Evolutionary conservation across 2,113 vertebrate species (phyloP).

Genomic region (Anas platyrhynchos): DNA sequence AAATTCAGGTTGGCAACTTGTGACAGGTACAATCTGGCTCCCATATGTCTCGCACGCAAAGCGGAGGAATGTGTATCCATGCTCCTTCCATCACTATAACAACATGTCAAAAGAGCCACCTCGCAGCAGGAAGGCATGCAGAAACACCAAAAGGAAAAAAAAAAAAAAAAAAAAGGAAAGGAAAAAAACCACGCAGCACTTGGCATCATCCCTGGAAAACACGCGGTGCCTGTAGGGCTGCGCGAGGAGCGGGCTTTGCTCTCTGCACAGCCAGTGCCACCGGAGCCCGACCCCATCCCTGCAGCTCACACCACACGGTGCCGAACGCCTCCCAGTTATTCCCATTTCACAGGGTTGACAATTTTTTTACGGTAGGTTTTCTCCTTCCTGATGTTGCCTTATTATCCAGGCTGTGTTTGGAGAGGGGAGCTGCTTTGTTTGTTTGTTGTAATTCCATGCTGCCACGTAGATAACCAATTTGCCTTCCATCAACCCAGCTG

Average conservation of each 20-base stretch:
- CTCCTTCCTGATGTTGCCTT: neutral
- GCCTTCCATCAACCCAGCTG: neutral
- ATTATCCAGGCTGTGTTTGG: neutral
- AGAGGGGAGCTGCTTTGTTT: neutral
- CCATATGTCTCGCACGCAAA: slow-evolving; percentile 59
- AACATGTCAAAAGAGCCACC: slow-evolving; percentile 71
- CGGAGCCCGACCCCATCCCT: neutral
- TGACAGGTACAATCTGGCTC: slow-evolving; percentile 81
- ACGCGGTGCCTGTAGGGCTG: rapidly evolving
- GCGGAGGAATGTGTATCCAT: slow-evolving; percentile 64
- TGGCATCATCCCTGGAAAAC: slow-evolving; percentile 35
- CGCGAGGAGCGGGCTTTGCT: neutral
- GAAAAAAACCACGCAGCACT: neutral
- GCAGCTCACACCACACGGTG: neutral
- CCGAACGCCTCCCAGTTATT: neutral
- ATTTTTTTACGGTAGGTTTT: neutral
- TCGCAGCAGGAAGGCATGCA: slow-evolving; percentile 58
- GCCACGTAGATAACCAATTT: neutral
- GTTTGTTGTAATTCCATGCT: neutral
- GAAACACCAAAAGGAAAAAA: slow-evolving; percentile 25
- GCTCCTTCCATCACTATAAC: slow-evolving; percentile 72
- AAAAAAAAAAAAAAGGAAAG: neutral
- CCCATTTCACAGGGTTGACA: neutral
- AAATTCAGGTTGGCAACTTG: slow-evolving; percentile 78
- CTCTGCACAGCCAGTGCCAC: neutral